phyloP scores from a whole-genome alignment of 2,113 vertebrate species.

The Arothron firmamentum region DNA sequence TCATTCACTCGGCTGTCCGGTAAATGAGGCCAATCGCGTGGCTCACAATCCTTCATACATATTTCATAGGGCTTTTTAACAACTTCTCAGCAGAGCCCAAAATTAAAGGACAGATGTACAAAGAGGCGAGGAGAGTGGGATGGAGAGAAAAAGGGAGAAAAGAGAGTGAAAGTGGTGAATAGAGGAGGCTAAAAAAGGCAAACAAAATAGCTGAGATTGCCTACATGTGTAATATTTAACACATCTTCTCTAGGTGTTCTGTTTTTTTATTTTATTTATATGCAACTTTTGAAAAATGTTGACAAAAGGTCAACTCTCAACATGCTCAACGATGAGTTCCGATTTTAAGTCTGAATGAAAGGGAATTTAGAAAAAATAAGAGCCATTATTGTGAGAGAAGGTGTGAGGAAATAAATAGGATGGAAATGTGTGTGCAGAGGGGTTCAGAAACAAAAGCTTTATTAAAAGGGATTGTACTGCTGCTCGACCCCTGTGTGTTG shows the following conservation, averaged over 20 bases:
- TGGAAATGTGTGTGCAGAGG: constrained; percentile 14
- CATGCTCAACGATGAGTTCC: neutral
- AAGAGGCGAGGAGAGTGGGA: constrained; percentile 29
- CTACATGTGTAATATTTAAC: too few species aligned
- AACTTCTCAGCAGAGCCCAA: constrained; percentile 66
- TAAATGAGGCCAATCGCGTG: constrained; percentile 72
- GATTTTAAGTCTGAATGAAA: neutral
- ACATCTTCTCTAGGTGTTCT: too few species aligned
- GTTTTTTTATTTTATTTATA: too few species aligned
- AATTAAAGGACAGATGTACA: constrained; percentile 68
- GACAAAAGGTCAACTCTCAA: neutral
- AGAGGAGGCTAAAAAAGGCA: constrained; percentile 33
- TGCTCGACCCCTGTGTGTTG: constrained; percentile 58
- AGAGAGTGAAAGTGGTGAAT: constrained; percentile 1
- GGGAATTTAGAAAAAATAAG: neutral
- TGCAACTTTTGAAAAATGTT: neutral
- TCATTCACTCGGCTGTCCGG: constrained; percentile 64
- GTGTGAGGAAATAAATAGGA: neutral
- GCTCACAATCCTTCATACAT: constrained; percentile 74
- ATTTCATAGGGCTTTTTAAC: constrained; percentile 72
- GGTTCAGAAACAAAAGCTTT: constrained; percentile 42
- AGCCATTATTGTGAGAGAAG: neutral
- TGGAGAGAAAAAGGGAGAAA: constrained; percentile 12
- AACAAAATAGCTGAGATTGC: constrained; percentile 27
- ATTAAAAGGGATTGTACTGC: constrained; percentile 65